Evolutionary conservation across 1,140 invertebrate species (phyloP).

Genomic region (Andrena cerasifolii): DNA sequence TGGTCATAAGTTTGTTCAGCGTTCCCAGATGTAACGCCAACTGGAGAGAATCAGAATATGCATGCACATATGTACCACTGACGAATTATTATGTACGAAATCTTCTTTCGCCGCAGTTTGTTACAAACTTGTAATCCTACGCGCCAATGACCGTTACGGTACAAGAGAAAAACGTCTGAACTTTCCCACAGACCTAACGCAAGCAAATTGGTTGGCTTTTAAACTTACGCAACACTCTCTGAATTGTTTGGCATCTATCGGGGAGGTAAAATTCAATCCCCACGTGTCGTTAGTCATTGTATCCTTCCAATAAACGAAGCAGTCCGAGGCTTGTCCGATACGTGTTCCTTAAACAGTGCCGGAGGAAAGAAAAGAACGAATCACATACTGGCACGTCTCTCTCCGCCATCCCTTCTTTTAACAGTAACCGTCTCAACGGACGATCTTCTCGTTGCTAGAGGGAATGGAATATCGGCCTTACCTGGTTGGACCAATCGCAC

Average conservation of each 20-base stretch:
- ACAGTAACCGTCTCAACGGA: neutral
- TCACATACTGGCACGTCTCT: too few relatives aligned
- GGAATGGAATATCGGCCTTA: constrained; percentile 78
- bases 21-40: too few relatives aligned
- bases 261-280: constrained; percentile 98
- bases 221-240: constrained; percentile 98
- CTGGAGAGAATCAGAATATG: too few relatives aligned
- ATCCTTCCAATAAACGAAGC: constrained; percentile 99
- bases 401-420: too few relatives aligned
- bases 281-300: constrained; percentile 98
- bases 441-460: neutral
- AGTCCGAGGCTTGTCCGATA: constrained; percentile 98
- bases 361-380: too few relatives aligned
- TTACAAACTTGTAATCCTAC: too few relatives aligned
- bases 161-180: neutral
- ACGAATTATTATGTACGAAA: too few relatives aligned
- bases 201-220: constrained; percentile 27
- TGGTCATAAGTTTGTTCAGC: too few relatives aligned
- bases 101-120: too few relatives aligned
- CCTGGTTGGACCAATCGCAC: constrained; percentile 98
- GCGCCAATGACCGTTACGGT: too few relatives aligned
- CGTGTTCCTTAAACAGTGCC: constrained; percentile 89
- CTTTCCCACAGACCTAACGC: neutral
- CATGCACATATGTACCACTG: too few relatives aligned
- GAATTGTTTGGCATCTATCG: constrained; percentile 98